Conservation (phyloP, 1,140 invertebrate genomes). For the Heliconius congener region DNA sequence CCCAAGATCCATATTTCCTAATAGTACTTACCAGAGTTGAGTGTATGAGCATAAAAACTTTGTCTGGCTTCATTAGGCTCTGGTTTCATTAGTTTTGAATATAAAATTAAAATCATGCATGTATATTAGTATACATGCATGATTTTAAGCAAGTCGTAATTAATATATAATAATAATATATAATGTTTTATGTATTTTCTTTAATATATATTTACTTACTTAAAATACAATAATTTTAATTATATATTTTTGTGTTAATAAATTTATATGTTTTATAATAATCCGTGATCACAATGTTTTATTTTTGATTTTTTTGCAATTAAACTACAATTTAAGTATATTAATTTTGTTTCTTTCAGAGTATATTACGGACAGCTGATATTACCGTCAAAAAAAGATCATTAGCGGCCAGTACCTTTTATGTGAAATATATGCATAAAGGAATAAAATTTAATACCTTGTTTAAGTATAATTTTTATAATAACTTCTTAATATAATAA, state of each 20-base stretch:
- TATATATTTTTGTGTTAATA: not conserved
- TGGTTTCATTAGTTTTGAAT: not conserved
- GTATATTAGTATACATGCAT: not conserved
- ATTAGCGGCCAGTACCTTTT: not conserved
- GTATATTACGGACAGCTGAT: not conserved
- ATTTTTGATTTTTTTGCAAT: not conserved
- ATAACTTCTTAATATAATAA: too few relatives aligned
- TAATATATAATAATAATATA: too few relatives aligned
- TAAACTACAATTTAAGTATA: conserved; percentile 16
- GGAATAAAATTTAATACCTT: not conserved
- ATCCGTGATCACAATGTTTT: conserved; percentile 4
- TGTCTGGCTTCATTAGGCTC: too few relatives aligned
- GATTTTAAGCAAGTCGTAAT: too few relatives aligned
- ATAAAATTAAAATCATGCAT: not conserved
- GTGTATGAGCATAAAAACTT: too few relatives aligned
- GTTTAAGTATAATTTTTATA: not conserved
- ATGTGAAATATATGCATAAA: not conserved
- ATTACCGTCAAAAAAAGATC: not conserved
- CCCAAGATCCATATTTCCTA: too few relatives aligned
- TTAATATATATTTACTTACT: not conserved
- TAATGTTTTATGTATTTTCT: not conserved
- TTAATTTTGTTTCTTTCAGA: conserved; percentile 8
- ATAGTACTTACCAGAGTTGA: too few relatives aligned
- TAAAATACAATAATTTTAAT: not conserved
- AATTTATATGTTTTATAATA: conserved; percentile 13